Evolutionary conservation across 2,888 invertebrate species (phyloP), one percentile per base, ranked within the genome.

Genomic region (Adelphocoris suturalis): DNA sequence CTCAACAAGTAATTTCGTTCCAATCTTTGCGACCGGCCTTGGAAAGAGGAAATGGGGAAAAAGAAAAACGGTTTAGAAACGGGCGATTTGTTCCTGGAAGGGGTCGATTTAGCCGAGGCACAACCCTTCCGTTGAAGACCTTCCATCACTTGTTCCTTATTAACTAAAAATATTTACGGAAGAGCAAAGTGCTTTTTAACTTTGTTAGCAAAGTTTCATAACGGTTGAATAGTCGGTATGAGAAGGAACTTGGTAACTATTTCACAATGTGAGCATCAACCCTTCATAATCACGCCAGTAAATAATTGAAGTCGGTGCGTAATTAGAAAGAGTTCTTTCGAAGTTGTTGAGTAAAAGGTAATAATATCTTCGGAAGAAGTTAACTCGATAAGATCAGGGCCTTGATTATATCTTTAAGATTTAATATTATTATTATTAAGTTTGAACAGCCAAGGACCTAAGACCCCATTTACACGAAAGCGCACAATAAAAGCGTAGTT

Each of bases 1-100:
- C 82, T 82, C 82, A 82, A 82, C 82, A 82, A 82, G 82, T 82
- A 82, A 82, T 82, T 52, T 82, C 47, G 52, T 48, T 82, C 82
- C 48, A 82, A 82, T 82, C 82, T 82, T 48, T 80, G 47, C 82
- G 19, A 27, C 47, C n/a, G 47, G 81, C 19, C 37, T 46, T 46
- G 47, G n/a, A 47, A 81, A 4, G 47, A 61, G 61, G 61, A 46
- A 47, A 81, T 13, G 52, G 52, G 47, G 19, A n/a, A 52, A 82
- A 82, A 82, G 80, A 48, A 48, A 78, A 82, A 82, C 82, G 82
- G 52, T 82, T 82, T 82, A 82, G 82, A 82, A 47, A 81, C 81
- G 48, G 82, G 52, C 82, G 23, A 82, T 82, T 82, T 82, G 82
- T 82, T 82, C 52, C 52, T 48, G 52, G 23, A n/a, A 48, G 48